Percentiles rank a stretch among this genome's conserved stretches.
Conservation (phyloP, 2,797 vertebrate genomes). For the Enteromius afrohamiltoni region DNA sequence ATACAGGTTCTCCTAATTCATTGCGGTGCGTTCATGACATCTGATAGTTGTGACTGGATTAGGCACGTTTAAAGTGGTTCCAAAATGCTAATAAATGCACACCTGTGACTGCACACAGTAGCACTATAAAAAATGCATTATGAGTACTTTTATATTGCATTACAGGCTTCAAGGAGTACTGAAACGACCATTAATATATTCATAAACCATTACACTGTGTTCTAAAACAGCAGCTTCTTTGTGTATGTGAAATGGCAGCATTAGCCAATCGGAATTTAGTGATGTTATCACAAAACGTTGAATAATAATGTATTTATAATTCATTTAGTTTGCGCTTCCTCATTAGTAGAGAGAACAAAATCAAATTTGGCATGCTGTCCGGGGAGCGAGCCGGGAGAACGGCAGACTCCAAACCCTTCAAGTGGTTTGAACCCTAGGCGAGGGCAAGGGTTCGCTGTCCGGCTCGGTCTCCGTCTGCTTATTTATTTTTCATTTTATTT, state of each 20-base stretch:
- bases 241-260: neutral
- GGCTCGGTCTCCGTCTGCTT: too few relatives aligned
- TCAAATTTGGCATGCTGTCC: too few relatives aligned
- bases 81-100: neutral
- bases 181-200: neutral
- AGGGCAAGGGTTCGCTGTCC: too few relatives aligned
- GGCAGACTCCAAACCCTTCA: too few relatives aligned
- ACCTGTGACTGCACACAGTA: neutral
- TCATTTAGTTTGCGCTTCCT: too few relatives aligned
- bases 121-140: neutral
- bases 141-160: slow-evolving; percentile 4
- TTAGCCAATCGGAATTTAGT: neutral
- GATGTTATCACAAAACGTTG: neutral
- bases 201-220: neutral
- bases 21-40: neutral
- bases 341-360: too few relatives aligned
- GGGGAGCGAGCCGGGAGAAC: too few relatives aligned
- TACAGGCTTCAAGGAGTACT: neutral
- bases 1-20: neutral
- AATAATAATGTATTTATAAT: too few relatives aligned
- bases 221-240: neutral
- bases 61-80: neutral
- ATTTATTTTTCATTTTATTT: too few relatives aligned
- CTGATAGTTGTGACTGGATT: neutral
- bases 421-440: too few relatives aligned